These are phyloP conservation scores for Epinephelus coioides DNA, from an alignment of 2,797 vertebrate species.

Conservation along the genomic window DNA sequence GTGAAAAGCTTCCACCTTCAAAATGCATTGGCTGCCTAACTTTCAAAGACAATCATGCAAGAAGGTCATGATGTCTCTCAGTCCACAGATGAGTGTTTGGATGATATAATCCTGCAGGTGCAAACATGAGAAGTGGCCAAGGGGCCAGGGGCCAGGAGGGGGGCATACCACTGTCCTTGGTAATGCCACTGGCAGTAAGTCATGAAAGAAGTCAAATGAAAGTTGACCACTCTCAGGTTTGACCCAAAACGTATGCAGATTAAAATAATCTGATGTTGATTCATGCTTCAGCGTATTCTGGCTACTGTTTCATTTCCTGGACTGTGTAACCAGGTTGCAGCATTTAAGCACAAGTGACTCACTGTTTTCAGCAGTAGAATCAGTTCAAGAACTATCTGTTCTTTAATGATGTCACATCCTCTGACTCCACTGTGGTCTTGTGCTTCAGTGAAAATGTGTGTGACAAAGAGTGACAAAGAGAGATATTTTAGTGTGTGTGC, in stretches of 20 bases:
- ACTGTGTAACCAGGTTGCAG: neutral
- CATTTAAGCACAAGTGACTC: neutral
- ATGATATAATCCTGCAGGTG: constrained; percentile 9
- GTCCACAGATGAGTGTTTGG: neutral
- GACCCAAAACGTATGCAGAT: too few species aligned
- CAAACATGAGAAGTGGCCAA: neutral
- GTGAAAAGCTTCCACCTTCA: neutral
- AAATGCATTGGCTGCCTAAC: neutral
- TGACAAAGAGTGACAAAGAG: neutral
- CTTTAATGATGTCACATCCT: neutral
- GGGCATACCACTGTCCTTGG: too few species aligned
- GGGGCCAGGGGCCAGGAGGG: too few species aligned
- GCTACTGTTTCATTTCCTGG: neutral
- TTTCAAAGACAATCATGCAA: neutral
- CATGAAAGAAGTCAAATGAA: too few species aligned
- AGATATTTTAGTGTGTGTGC: too few species aligned
- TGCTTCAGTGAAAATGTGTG: neutral
- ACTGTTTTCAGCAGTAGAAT: neutral
- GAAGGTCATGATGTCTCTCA: neutral
- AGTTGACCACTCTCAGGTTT: neutral
- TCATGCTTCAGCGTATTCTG: neutral
- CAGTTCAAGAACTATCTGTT: neutral
- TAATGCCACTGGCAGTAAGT: too few species aligned
- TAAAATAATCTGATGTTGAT: neutral
- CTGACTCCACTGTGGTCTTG: neutral